phyloP scores from a whole-genome alignment of 1,140 invertebrate species.

The Tetramorium alpestre region DNA sequence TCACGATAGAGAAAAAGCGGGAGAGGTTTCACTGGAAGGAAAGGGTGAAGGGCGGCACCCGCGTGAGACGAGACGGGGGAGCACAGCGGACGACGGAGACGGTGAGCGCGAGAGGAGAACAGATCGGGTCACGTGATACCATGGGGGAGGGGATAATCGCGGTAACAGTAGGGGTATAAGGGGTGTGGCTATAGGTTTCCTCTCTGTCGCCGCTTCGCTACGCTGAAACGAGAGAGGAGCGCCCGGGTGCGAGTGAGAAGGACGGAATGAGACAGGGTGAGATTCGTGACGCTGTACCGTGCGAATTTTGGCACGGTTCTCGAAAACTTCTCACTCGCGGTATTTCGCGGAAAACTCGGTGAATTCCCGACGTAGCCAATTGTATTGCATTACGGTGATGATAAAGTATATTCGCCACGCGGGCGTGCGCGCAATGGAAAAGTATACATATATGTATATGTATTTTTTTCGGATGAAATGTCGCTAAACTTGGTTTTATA shows the following conservation, averaged over 20 bases:
- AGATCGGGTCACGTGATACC: conserved; percentile 19
- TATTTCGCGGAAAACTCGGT: conserved; percentile 73
- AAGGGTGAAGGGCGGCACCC: conserved; percentile 75
- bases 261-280: conserved; percentile 16
- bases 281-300: conserved; percentile 75
- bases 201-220: conserved; percentile 57
- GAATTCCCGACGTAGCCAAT: conserved; percentile 66
- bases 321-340: conserved; percentile 77
- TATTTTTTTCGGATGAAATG: not conserved
- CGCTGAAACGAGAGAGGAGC: conserved; percentile 19
- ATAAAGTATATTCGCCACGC: conserved; percentile 56
- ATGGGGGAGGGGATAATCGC: conserved; percentile 40
- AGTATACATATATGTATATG: not conserved
- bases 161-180: conserved; percentile 15
- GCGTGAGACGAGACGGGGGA: conserved; percentile 67
- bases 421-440: not conserved
- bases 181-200: conserved; percentile 69
- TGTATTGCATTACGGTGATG: conserved; percentile 67
- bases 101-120: conserved; percentile 59
- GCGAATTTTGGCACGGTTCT: conserved; percentile 83
- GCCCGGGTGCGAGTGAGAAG: not conserved
- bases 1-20: conserved; percentile 63
- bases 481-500: not conserved
- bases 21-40: conserved; percentile 59
- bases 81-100: conserved; percentile 56